These are phyloP conservation scores for Lepus americanus DNA, from an alignment of 2,113 vertebrate species.

Conservation along the genomic window DNA sequence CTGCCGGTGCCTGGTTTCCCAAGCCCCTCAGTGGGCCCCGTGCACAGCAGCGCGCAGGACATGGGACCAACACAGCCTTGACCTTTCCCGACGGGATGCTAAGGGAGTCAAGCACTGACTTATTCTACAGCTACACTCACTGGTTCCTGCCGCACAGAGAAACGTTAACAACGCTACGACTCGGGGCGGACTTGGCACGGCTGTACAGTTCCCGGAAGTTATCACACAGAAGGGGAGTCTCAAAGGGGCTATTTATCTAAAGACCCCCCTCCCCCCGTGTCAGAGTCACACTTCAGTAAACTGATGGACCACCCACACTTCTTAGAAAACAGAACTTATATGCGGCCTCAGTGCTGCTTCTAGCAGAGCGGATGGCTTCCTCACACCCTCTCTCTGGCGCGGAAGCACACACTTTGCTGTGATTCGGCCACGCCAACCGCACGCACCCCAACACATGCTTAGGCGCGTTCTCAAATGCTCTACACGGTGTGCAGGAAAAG, in stretches of 20 bases:
- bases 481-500: conserved; percentile 31
- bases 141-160: neutral
- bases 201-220: conserved; percentile 3
- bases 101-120: neutral
- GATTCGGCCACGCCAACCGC: neutral
- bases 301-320: neutral
- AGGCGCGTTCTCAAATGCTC: conserved; percentile 30
- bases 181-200: conserved; percentile 33
- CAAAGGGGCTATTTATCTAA: conserved; percentile 16
- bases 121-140: neutral
- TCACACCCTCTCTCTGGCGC: neutral
- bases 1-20: too few relatives aligned
- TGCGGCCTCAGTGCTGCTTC: neutral
- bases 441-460: neutral
- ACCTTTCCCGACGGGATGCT: neutral
- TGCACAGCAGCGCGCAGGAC: neutral
- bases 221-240: neutral
- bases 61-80: neutral
- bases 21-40: too few relatives aligned
- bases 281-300: conserved; percentile 47
- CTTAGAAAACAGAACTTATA: conserved; percentile 23
- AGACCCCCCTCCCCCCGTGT: neutral
- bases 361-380: neutral
- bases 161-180: conserved; percentile 23
- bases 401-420: neutral